phyloP scores from a whole-genome alignment of 2,888 invertebrate genomes.

The Mayetiola destructor region DNA sequence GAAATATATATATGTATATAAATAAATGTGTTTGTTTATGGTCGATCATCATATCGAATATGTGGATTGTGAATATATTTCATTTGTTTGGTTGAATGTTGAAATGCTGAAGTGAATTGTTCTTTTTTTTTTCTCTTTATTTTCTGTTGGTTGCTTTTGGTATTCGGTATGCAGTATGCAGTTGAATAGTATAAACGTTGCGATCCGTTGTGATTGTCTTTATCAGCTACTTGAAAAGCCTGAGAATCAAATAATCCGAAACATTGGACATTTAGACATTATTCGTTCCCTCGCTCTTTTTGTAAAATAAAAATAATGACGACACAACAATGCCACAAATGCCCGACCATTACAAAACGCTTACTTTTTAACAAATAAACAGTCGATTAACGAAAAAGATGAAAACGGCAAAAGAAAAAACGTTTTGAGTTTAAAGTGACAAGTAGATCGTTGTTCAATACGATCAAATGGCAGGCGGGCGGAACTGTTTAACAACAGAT shows the following conservation, averaged over 20 bases:
- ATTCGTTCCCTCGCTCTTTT: neutral
- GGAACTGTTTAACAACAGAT: neutral
- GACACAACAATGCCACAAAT: slow-evolving; percentile 4
- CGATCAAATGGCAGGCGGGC: neutral
- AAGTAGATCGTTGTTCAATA: slow-evolving; percentile 5
- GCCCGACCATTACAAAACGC: neutral
- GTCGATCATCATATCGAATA: no score
- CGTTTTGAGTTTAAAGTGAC: slow-evolving; percentile 4
- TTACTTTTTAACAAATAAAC: neutral
- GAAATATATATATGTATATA: neutral
- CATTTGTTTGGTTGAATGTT: no score
- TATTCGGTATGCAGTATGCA: no score
- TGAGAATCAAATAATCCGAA: slow-evolving; percentile 6
- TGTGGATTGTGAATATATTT: no score
- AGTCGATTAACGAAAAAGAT: neutral
- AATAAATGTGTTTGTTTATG: slow-evolving; percentile 2
- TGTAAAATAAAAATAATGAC: slow-evolving; percentile 2
- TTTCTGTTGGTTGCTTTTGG: no score
- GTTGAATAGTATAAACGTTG: no score
- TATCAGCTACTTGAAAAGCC: neutral
- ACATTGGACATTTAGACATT: slow-evolving; percentile 9
- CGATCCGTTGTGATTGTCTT: no score
- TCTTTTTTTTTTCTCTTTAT: no score
- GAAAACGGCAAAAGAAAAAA: neutral
- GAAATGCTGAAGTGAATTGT: no score